Percentiles rank a stretch among this genome's conserved stretches.
Conservation (phyloP, 2,797 vertebrate genomes). For the Otolemur crassicaudatus region DNA sequence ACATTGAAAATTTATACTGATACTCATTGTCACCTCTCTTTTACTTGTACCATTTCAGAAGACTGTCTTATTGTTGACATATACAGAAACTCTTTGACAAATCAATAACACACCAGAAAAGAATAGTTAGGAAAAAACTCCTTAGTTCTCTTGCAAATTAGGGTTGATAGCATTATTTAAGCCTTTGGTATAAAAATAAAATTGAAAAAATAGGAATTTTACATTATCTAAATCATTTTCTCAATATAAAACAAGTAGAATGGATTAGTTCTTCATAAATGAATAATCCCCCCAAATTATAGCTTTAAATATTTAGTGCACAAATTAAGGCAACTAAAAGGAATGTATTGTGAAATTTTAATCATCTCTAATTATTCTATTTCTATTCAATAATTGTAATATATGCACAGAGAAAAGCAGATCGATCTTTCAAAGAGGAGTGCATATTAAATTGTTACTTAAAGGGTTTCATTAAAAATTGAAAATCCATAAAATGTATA, state of each 20-base stretch:
- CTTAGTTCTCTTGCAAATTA: background rate
- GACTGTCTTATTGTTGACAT: slow-evolving; percentile 18
- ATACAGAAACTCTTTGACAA: background rate
- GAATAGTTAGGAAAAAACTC: background rate
- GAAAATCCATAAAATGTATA: background rate
- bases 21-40: background rate
- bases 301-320: slow-evolving; percentile 19
- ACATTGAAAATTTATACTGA: background rate
- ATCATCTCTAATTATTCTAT: background rate
- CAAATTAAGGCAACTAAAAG: slow-evolving; percentile 16
- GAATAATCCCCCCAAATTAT: background rate
- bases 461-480: background rate
- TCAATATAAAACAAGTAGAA: background rate
- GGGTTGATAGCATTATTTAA: background rate
- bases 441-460: background rate
- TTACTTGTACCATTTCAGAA: background rate
- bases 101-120: background rate
- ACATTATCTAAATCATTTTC: slow-evolving; percentile 10
- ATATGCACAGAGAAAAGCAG: background rate
- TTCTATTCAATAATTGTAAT: background rate
- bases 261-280: background rate
- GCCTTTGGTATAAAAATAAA: background rate
- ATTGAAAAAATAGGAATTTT: background rate
- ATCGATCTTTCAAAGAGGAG: slow-evolving; percentile 15
- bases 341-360: background rate